Evolutionary conservation across 2,888 invertebrate species (phyloP), one percentile per base, ranked within the genome.

Genomic region (Polydrusus pterygomalis): DNA sequence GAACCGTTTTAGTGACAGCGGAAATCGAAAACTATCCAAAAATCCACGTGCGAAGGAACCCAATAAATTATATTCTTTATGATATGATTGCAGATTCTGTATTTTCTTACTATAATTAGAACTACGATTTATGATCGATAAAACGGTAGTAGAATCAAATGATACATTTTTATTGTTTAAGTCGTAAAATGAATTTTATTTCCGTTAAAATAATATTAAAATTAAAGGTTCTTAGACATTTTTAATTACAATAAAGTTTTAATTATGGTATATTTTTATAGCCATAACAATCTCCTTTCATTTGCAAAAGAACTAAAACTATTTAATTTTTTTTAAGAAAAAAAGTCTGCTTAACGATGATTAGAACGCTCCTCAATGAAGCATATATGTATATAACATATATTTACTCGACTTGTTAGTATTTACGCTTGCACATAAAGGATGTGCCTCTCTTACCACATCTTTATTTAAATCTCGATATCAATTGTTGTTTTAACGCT

Each of bases 391-490:
- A n/a, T 34, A 34, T 34, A 34, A 34, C 5, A 34, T 34, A 69
- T 45, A 69, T 69, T 69, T 56, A 43, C 68, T 30, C 20, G 13
- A 56, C 15, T 30, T 43, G 15, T 64, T 38, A 30, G 38, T 54
- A 15, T 49, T 20, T 11, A 56, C 43, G 40, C 13, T 20, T 51
- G 60, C 47, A 30, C 30, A 34, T 43, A 64, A 54, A 74, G 74
- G 74, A 74, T 74, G 64, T 38, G 70, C 74, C 68, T 30, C 74
- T 70, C 69, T 74, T 74, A 60, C 74, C 70, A 74, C 74, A 74
- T 70, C 70, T 69, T 64, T 74, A 70, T 74, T 74, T 62, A 68
- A 68, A 68, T 38, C 54, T 43, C 15, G 54, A 30, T 45, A 73
- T 60, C 60, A 63, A 67, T 72, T 76, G 72, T 76, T 76, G 68